These are phyloP conservation scores for Aporrectodea caliginosa DNA, from an alignment of 1,140 invertebrate species.

Conservation along the genomic window DNA sequence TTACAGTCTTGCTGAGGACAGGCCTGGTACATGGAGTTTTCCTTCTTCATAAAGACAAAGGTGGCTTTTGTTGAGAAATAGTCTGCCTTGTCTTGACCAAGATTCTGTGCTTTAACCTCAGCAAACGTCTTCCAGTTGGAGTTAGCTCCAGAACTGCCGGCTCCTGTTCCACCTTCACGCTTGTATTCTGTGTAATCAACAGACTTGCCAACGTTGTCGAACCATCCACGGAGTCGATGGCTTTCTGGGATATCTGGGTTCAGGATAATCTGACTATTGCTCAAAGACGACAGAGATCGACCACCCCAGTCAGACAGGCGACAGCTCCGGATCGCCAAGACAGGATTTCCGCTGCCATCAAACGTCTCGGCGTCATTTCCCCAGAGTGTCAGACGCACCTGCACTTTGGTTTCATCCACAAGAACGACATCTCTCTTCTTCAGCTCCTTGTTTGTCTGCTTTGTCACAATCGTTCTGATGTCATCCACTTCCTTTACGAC, in stretches of 20 bases:
- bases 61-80: slow-evolving; percentile 71
- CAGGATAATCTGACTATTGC: slow-evolving; percentile 58
- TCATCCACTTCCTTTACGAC: slow-evolving; percentile 75
- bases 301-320: slow-evolving; percentile 34
- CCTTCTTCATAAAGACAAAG: slow-evolving; percentile 67
- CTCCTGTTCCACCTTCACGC: slow-evolving; percentile 17
- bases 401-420: slow-evolving; percentile 76
- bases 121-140: slow-evolving; percentile 64
- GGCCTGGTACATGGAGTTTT: slow-evolving; percentile 83
- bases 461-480: slow-evolving; percentile 67
- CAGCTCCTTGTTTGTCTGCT: slow-evolving; percentile 73
- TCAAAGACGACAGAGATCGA: slow-evolving; percentile 50
- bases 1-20: slow-evolving; percentile 82
- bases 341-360: slow-evolving; percentile 68
- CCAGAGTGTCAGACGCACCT: slow-evolving; percentile 66
- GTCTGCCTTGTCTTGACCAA: slow-evolving; percentile 67
- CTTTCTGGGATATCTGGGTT: slow-evolving; percentile 87
- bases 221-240: slow-evolving; percentile 84
- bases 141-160: neutral
- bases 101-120: slow-evolving; percentile 65
- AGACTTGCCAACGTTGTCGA: slow-evolving; percentile 65
- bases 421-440: slow-evolving; percentile 83
- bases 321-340: slow-evolving; percentile 77
- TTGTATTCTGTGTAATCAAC: slow-evolving; percentile 39
- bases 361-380: slow-evolving; percentile 73